phyloP scores from a whole-genome alignment of 2,797 vertebrate genomes.

The Scolopax bukidnonensis region DNA sequence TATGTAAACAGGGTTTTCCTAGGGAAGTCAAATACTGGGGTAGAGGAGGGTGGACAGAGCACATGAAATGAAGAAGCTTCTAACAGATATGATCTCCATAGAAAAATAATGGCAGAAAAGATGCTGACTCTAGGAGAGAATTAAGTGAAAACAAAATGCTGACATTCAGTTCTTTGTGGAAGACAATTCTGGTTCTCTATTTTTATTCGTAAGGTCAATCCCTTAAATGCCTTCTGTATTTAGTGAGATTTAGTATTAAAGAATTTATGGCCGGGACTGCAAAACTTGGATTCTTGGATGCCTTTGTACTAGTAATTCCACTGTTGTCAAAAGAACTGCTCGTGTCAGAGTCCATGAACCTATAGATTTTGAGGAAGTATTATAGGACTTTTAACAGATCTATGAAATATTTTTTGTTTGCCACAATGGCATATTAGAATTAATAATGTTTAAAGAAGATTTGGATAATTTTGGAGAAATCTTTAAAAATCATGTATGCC shows the following conservation, averaged over 20 bases:
- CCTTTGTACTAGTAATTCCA: neutral
- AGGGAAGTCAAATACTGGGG: neutral
- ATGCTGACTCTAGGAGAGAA: neutral
- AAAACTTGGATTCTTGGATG: neutral
- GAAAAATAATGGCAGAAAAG: neutral
- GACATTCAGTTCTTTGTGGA: neutral
- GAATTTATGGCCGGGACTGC: neutral
- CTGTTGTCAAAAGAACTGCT: neutral
- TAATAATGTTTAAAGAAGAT: neutral
- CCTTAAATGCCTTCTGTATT: neutral
- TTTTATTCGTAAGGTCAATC: conserved; percentile 29
- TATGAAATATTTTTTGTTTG: neutral
- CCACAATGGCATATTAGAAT: neutral
- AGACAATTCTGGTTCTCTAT: neutral
- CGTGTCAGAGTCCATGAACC: neutral
- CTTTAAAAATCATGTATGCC: neutral
- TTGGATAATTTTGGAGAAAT: neutral
- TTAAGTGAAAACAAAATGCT: conserved; percentile 31
- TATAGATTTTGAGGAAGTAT: neutral
- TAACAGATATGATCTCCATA: neutral
- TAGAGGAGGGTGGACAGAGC: neutral
- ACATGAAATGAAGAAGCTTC: neutral
- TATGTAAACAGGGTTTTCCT: neutral
- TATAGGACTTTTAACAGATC: neutral
- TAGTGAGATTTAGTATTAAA: conserved; percentile 6